Evolutionary conservation across 1,140 invertebrate species (phyloP), one percentile per base, ranked within the genome.

Genomic region (Drosophila sproati): DNA sequence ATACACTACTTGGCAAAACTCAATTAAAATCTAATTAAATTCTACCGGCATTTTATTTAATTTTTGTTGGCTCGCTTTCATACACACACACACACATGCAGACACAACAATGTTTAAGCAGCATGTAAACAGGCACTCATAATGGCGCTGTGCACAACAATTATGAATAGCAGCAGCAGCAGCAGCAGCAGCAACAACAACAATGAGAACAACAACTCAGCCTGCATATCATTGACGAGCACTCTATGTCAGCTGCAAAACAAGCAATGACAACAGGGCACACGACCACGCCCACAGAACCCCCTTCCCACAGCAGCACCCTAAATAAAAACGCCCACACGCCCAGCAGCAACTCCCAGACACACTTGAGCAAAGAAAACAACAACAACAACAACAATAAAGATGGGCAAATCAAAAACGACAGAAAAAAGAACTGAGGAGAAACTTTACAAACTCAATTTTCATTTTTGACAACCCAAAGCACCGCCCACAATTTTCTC

Each of bases 1-100:
- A 6, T 48, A 55, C 57, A 67, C 51, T 70, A 28, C 64, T 71
- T 64, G 72, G 59, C 60, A 75, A 82, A 87, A 87, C 78, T 78
- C 83, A 87, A 87, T 87, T 87, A 87, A 89, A 87, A 89, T 89
- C 73, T 87, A 87, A 87, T 87, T 87, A 87, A 87, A 87, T 89
- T 87, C 85, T 75, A 83, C 83, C 77, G 85, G 80, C 77, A 87
- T 83, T 88, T 87, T 77, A 87, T 87, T 80, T 70, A 87, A 87
- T 83, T 78, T 86, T 88, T 71, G 52, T 5, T 43, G 6, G 29
- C 56, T 43, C 32, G 29, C 56, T 43, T 12, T 12, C 43, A 62
- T 43, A 62, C 51, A 41, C 50, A 48, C 57, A 41, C 70, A 59
- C 60, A 48, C 48, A 7, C 43, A 47, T 55, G 66, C 52, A 34